phyloP scores from a whole-genome alignment of 2,888 invertebrate genomes.

The Amiota communis region DNA sequence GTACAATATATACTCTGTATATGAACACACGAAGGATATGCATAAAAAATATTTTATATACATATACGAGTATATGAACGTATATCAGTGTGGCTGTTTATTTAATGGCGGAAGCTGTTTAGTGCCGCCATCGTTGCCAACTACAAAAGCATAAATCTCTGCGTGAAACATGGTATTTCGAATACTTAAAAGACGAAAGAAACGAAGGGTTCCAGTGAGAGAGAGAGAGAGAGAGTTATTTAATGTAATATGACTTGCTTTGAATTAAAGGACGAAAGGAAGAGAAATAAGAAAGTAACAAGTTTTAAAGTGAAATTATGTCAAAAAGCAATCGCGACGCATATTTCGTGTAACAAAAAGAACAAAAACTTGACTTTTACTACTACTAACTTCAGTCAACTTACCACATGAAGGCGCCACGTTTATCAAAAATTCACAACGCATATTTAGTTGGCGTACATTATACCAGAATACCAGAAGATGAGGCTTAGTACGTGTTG shows the following conservation, averaged over 20 bases:
- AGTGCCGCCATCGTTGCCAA: conserved; percentile 52
- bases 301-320: not conserved
- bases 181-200: no score
- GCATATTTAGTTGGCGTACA: no score
- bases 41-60: conserved; percentile 3
- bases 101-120: conserved; percentile 66
- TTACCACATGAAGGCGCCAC: no score
- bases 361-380: no score
- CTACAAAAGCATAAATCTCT: conserved; percentile 55
- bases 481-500: conserved; percentile 12
- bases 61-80: conserved; percentile 42
- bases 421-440: no score
- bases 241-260: no score
- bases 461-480: not conserved
- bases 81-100: conserved; percentile 42
- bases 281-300: conserved; percentile 31
- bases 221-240: no score
- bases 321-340: not conserved
- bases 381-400: no score
- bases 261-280: conserved; percentile 41
- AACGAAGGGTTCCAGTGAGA: no score
- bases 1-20: not conserved
- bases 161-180: conserved; percentile 3
- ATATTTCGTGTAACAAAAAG: not conserved
- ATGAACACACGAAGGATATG: not conserved